Evolutionary conservation across 2,888 invertebrate species (phyloP), one percentile per base, ranked within the genome.

Genomic region (Reticulitermes lucifugus): DNA sequence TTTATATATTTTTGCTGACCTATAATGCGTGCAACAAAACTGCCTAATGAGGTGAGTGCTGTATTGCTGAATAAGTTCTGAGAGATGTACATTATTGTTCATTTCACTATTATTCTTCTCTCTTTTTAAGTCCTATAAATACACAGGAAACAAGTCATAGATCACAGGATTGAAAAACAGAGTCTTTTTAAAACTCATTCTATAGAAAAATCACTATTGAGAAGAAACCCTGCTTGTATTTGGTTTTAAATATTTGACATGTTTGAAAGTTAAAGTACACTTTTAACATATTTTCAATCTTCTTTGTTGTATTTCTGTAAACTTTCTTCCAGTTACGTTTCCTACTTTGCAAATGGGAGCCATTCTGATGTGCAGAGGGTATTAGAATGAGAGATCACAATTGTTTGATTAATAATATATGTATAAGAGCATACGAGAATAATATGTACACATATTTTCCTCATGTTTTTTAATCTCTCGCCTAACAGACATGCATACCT

Each of bases 161-260:
- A 43, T 81, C 65, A 81, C 81, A 81, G 81, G 65, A 81, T n/a
- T 65, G 35, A 43, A 43, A 80, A 60, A 21, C 65, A 41, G 59
- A 25, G 70, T 22, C 21, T 43, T n/a, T n/a, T 81, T 70, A 41
- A 35, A 73, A 73, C 60, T 51, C 55, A 18, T 70, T 81, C 81
- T 65, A 81, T 81, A 81, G 81, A 81, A 81, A 60, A 70, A 41
- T 65, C 46, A 81, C 43, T 80, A 60, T 25, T 51, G 46, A 65
- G 79, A 79, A 80, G 43, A 84, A 84, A 84, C 84, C 84, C 84
- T 84, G 84, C 80, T 65, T 84, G 41, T 59, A 43, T 79, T 55
- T 75, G 25, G 35, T 35, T 83, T 83, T 59, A 82, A 43, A 43
- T 22, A 46, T 59, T 35, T 14, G 73, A 65, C 73, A 29, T 83